phyloP scores from a whole-genome alignment of 2,113 vertebrate species.

The Gymnocephalus cernua region DNA sequence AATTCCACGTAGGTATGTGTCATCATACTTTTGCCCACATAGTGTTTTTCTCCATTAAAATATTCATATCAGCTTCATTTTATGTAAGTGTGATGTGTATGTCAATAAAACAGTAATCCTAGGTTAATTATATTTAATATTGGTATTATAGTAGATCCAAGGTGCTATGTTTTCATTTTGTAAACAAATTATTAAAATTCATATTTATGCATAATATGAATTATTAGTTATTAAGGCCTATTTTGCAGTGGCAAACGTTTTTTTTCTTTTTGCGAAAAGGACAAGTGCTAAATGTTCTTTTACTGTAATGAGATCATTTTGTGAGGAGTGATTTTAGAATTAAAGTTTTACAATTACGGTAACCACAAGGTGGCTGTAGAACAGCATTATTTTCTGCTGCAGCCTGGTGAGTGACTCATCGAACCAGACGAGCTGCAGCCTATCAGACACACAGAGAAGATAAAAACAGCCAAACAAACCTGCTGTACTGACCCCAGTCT shows the following conservation, averaged over 20 bases:
- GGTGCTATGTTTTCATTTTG: background rate
- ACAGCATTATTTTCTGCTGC: slow-evolving; percentile 44
- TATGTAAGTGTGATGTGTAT: background rate
- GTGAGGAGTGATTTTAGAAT: background rate
- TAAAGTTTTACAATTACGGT: background rate
- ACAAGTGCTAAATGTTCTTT: background rate
- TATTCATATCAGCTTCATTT: background rate
- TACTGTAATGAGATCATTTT: background rate
- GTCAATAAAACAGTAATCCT: background rate
- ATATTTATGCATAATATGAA: background rate
- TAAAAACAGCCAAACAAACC: slow-evolving; percentile 71
- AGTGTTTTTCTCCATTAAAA: background rate
- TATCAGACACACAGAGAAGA: slow-evolving; percentile 66
- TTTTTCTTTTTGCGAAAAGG: background rate
- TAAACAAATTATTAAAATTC: background rate
- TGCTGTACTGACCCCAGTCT: slow-evolving; percentile 72
- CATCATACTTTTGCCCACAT: background rate
- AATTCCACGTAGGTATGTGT: background rate
- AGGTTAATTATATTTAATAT: background rate
- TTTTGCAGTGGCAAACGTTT: background rate
- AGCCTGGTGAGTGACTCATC: slow-evolving; percentile 68
- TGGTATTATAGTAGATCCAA: background rate
- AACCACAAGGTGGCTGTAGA: slow-evolving; percentile 77
- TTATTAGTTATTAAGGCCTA: background rate
- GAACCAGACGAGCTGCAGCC: slow-evolving; percentile 62